Conservation (phyloP, 1,140 invertebrate genomes). For the Brachionus calyciflorus region DNA sequence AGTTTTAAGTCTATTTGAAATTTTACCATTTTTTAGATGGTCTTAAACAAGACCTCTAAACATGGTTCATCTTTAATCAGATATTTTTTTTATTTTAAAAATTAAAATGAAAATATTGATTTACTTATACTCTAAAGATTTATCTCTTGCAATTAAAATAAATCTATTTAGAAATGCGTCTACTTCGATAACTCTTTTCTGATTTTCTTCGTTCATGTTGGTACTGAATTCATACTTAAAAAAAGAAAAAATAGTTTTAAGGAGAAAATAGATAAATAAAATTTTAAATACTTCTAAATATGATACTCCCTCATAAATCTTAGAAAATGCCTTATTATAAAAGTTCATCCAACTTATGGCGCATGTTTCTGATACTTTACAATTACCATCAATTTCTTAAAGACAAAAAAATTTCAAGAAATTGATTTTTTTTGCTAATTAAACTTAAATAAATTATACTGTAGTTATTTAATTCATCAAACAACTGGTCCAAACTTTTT, state of each 20-base stretch:
- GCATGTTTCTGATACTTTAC: neutral
- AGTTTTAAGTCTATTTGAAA: too few species aligned
- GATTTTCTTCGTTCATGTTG: neutral
- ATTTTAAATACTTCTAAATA: neutral
- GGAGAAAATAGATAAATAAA: neutral
- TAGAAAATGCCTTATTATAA: neutral
- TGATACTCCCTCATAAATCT: neutral
- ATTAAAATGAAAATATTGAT: neutral
- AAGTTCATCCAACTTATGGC: neutral
- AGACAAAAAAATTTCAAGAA: neutral
- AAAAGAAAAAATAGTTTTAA: neutral
- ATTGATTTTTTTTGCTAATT: neutral
- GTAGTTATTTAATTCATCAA: neutral
- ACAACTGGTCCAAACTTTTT: neutral
- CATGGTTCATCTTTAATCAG: too few species aligned
- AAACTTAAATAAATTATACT: neutral
- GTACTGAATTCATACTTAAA: neutral
- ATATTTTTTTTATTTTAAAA: neutral
- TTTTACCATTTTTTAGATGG: too few species aligned
- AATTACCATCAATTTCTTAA: constrained; percentile 9
- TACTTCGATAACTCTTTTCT: neutral
- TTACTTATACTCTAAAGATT: neutral
- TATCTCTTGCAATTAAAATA: neutral
- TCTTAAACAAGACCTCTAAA: too few species aligned
- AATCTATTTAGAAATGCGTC: neutral